Base-by-base conservation (phyloP, 2,888 invertebrate genomes). In the Nemotelus nigrinus region DNA sequence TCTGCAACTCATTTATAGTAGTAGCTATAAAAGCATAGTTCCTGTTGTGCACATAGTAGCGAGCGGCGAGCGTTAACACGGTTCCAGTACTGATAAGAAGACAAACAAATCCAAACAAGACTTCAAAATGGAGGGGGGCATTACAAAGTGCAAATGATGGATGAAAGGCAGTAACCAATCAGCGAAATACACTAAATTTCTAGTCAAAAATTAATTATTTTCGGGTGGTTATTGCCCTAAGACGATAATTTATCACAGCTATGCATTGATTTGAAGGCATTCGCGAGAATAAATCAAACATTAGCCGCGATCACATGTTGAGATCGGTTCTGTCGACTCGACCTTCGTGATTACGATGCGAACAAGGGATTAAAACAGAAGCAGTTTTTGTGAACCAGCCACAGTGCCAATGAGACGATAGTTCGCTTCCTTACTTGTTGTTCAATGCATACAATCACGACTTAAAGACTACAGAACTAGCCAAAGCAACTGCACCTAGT, bases 401-500 rank as follows among this genome's bases (percentile, higher is more conserved):
- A 25, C 25, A 25, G 25, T 25, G 25, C 25, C 25, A 25, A 25
- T 25, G 25, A 25, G 25, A 25, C 25, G 25, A 25, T 25, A 25
- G 25, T 25, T 25, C 25, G 25, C 25, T 25, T 25, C 25, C 25
- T 25, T 25, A 25, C 53, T 10, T 6, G 7, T 53, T n/a, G 7
- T n/a, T n/a, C 53, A 53, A n/a, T n/a, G 25, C 25, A 25, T 25
- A 58, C 79, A 70, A 80, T 81, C 77, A 80, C 80, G 57, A 79
- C 81, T 77, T 80, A 53, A 6, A 3, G 47, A 43, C 43, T 8
- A 50, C 47, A 41, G 45, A 65, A 39, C 47, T 55, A 55, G 53
- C 8, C 43, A 55, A 53, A 70, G 82, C 55, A 25, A 77, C 77
- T 50, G 76, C 76, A 76, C 76, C 78, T 76, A 78, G 64, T 76